phyloP scores from a whole-genome alignment of 1,140 invertebrate species.

The Brachionus calyciflorus region DNA sequence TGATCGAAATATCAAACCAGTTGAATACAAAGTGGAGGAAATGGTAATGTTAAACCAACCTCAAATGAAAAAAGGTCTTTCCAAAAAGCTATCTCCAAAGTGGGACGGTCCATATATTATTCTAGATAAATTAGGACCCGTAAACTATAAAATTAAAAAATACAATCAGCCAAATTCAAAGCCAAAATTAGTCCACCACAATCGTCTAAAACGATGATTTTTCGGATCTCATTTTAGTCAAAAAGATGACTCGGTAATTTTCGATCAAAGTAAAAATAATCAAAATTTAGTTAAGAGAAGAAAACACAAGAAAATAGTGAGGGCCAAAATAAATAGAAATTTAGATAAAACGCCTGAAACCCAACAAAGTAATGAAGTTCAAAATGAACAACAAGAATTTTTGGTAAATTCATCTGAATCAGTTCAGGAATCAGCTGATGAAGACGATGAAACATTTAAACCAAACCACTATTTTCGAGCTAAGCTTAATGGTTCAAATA shows the following conservation, averaged over 20 bases:
- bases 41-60: neutral
- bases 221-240: neutral
- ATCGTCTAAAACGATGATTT: too few relatives aligned
- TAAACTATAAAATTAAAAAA: neutral
- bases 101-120: neutral
- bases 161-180: neutral
- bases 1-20: slow-evolving; percentile 2
- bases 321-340: too few relatives aligned
- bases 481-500: too few relatives aligned
- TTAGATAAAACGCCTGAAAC: neutral
- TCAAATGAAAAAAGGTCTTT: neutral
- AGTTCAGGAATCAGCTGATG: slow-evolving; percentile 2
- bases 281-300: neutral
- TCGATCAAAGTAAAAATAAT: neutral
- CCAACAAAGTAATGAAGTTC: neutral
- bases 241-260: neutral
- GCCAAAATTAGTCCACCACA: neutral
- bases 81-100: too few relatives aligned
- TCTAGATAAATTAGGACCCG: neutral
- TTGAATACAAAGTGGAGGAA: neutral
- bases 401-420: neutral
- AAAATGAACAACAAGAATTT: too few relatives aligned
- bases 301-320: neutral
- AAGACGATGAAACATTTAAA: neutral
- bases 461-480: slow-evolving; percentile 23